Conservation (phyloP, 1,140 invertebrate species). For the Drosophila repletoides region DNA sequence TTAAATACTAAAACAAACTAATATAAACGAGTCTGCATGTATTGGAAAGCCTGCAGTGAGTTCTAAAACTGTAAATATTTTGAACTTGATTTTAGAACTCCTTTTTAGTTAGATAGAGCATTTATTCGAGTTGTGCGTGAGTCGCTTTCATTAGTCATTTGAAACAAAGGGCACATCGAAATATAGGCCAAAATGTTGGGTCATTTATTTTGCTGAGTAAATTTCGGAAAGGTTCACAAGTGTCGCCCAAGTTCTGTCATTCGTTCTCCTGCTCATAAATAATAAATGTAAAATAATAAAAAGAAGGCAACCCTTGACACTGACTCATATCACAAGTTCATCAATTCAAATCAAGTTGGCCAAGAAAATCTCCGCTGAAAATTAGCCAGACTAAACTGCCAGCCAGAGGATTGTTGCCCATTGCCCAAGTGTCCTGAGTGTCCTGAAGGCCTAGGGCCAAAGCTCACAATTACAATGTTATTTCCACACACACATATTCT, state of each 20-base stretch:
- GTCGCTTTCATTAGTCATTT: neutral
- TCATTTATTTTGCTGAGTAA: slow-evolving; percentile 28
- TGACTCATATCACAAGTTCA: slow-evolving; percentile 57
- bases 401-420: slow-evolving; percentile 8
- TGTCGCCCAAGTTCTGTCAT: slow-evolving; percentile 28
- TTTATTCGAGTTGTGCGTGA: neutral
- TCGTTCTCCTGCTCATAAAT: slow-evolving; percentile 38
- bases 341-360: slow-evolving; percentile 75
- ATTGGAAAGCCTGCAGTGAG: too few relatives aligned
- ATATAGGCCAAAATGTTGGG: neutral
- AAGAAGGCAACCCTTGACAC: slow-evolving; percentile 38
- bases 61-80: too few relatives aligned
- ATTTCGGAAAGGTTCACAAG: slow-evolving; percentile 2
- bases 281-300: slow-evolving; percentile 45
- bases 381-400: slow-evolving; percentile 66
- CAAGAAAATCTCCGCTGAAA: slow-evolving; percentile 67
- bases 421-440: slow-evolving; percentile 17
- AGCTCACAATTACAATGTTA: slow-evolving; percentile 49
- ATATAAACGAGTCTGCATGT: too few relatives aligned
- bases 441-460: slow-evolving; percentile 33
- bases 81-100: too few relatives aligned
- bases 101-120: neutral
- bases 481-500: slow-evolving; percentile 4
- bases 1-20: too few relatives aligned
- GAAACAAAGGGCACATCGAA: neutral